phyloP scores from a whole-genome alignment of 2,888 invertebrate species.

The Tineola bisselliella region DNA sequence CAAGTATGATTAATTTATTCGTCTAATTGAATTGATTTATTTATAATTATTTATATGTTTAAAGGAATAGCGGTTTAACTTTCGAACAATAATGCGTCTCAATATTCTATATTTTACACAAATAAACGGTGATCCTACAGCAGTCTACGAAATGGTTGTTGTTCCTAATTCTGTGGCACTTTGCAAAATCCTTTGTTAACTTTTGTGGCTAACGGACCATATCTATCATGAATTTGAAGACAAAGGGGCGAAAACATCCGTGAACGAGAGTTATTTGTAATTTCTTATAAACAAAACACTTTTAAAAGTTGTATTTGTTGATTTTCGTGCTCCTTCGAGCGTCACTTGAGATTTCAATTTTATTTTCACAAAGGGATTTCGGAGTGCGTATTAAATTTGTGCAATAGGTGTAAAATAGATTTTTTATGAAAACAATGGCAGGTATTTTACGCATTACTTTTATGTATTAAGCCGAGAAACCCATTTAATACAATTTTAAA shows the following conservation, averaged over 20 bases:
- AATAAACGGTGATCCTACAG: not conserved
- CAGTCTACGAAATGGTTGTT: constrained; percentile 1
- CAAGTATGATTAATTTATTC: no score
- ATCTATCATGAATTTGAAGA: constrained; percentile 11
- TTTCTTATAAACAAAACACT: constrained; percentile 2
- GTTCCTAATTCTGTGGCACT: constrained; percentile 7
- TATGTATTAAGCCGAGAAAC: no score
- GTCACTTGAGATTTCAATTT: not conserved
- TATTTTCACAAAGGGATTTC: not conserved
- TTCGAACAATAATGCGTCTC: no score
- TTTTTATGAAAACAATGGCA: not conserved
- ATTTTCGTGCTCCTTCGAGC: constrained; percentile 2
- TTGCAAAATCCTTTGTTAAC: constrained; percentile 12
- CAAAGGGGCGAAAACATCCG: constrained; percentile 12
- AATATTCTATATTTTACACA: no score
- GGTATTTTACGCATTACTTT: no score
- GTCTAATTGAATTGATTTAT: no score
- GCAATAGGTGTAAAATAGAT: not conserved
- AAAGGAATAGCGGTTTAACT: no score
- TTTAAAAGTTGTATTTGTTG: constrained; percentile 2
- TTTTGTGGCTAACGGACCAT: constrained; percentile 13
- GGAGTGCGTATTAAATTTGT: not conserved
- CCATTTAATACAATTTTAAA: no score
- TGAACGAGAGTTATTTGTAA: constrained; percentile 12
- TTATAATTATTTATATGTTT: no score